Evolutionary conservation across 1,140 invertebrate genomes (phyloP).

Genomic region (Oryctes rhinoceros): DNA sequence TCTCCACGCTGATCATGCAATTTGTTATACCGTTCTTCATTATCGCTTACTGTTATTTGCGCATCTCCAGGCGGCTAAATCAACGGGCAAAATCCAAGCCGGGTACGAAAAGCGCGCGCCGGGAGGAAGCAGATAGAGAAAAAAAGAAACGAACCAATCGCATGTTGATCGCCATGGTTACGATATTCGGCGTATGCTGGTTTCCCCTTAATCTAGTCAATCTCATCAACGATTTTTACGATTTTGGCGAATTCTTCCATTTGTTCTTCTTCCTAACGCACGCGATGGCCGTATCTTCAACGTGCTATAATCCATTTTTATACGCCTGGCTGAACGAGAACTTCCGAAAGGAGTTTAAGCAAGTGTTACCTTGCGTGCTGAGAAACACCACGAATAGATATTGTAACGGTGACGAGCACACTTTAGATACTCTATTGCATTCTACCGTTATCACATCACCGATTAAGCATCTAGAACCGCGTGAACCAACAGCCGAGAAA

Average conservation of each 20-base stretch:
- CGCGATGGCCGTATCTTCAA: conserved; percentile 91
- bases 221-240: conserved; percentile 82
- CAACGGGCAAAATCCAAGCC: conserved; percentile 79
- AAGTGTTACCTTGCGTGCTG: conserved; percentile 76
- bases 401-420: conserved; percentile 52
- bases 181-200: conserved; percentile 94
- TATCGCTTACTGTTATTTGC: conserved; percentile 91
- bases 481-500: conserved; percentile 53
- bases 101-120: conserved; percentile 75
- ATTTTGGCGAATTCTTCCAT: conserved; percentile 80
- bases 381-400: conserved; percentile 47
- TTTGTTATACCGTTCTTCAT: conserved; percentile 94
- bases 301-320: conserved; percentile 88
- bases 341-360: conserved; percentile 93
- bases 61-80: conserved; percentile 86
- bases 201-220: conserved; percentile 92
- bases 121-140: conserved; percentile 78
- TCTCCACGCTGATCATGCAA: conserved; percentile 85
- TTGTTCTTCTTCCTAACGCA: conserved; percentile 87
- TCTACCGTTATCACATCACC: conserved; percentile 52
- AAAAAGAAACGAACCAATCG: conserved; percentile 81
- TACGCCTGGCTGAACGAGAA: conserved; percentile 98
- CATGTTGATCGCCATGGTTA: conserved; percentile 97
- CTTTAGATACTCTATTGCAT: conserved; percentile 53
- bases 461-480: conserved; percentile 52